Percentiles rank a stretch among this genome's conserved stretches.
These are phyloP conservation scores for Oreortyx pictus DNA, from an alignment of 2,797 vertebrate species.

Conservation along the genomic window DNA sequence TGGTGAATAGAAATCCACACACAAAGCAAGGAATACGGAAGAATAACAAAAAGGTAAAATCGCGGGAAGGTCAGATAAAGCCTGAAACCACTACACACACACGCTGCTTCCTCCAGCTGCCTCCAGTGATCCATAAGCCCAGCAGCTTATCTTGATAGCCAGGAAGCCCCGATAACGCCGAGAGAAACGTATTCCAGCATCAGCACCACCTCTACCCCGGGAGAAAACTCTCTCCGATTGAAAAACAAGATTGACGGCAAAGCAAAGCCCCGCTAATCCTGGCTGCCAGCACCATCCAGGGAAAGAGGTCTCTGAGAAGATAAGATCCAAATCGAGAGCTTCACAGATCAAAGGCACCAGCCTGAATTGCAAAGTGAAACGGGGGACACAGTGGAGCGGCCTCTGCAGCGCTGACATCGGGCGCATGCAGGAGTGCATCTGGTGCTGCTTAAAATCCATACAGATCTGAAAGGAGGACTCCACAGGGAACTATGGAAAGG, in stretches of 20 bases:
- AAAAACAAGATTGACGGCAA: not conserved
- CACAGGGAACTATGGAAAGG: not conserved
- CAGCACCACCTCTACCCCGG: not conserved
- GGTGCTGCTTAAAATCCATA: accelerated
- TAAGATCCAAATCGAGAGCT: constrained; percentile 1
- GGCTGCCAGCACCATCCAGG: not conserved
- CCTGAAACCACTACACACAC: not conserved
- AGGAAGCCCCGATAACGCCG: constrained; percentile 2
- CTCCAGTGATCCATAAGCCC: not conserved
- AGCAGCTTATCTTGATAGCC: not conserved
- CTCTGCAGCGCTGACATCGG: not conserved
- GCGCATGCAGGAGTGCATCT: not conserved
- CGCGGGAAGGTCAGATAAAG: not conserved
- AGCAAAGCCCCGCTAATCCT: constrained; percentile 46
- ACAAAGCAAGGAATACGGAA: not conserved
- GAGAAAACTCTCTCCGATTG: constrained; percentile 20
- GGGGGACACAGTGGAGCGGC: not conserved
- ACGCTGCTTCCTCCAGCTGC: not conserved
- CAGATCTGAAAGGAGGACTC: not conserved
- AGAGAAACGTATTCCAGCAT: not conserved
- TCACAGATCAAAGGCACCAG: not conserved
- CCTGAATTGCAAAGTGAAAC: not conserved
- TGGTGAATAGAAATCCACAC: not conserved
- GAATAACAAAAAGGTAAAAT: not conserved
- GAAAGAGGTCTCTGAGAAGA: not conserved